A percentile compares a stretch with the other conserved stretches of the same genome.
These are phyloP conservation scores for Aleiodes alternator DNA, from an alignment of 2,888 invertebrate genomes.

Conservation along the genomic window DNA sequence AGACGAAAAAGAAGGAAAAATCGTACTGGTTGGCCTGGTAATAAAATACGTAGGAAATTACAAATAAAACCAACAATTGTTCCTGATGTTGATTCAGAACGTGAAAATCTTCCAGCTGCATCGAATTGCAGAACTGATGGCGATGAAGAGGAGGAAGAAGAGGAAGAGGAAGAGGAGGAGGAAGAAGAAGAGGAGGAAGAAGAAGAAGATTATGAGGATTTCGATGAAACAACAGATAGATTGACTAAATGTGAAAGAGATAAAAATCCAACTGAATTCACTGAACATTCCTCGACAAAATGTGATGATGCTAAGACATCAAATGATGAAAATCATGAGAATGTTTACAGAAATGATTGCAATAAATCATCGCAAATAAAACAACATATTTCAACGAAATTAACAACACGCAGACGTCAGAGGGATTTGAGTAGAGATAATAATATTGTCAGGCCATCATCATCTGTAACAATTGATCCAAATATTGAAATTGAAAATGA, in stretches of 20 bases:
- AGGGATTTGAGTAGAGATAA: slow-evolving; percentile 45
- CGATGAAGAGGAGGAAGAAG: slow-evolving; percentile 38
- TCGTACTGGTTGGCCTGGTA: slow-evolving; percentile 87
- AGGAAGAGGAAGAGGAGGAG: slow-evolving; percentile 70
- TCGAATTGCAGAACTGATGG: slow-evolving; percentile 36
- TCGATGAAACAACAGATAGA: slow-evolving; percentile 53
- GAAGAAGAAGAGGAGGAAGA: slow-evolving; percentile 72
- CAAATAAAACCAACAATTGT: slow-evolving; percentile 56
- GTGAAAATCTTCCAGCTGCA: slow-evolving; percentile 61
- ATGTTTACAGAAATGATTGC: slow-evolving; percentile 58
- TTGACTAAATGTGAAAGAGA: slow-evolving; percentile 16
- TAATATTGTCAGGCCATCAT: slow-evolving; percentile 47
- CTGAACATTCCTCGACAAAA: slow-evolving; percentile 16
- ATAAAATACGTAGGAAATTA: slow-evolving; percentile 67
- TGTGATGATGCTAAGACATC: slow-evolving; percentile 26
- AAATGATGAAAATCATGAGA: slow-evolving; percentile 67
- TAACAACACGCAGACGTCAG: slow-evolving; percentile 56
- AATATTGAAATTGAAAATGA: slow-evolving; percentile 60
- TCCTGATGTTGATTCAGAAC: slow-evolving; percentile 52
- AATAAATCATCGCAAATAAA: slow-evolving; percentile 49
- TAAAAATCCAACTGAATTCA: slow-evolving; percentile 25
- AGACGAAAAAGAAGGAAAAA: slow-evolving; percentile 83
- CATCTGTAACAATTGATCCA: slow-evolving; percentile 54
- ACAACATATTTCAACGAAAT: slow-evolving; percentile 54
- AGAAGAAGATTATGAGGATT: slow-evolving; percentile 69